These are phyloP conservation scores for Musca vetustissima DNA, from an alignment of 1,140 invertebrate genomes.

Conservation along the genomic window DNA sequence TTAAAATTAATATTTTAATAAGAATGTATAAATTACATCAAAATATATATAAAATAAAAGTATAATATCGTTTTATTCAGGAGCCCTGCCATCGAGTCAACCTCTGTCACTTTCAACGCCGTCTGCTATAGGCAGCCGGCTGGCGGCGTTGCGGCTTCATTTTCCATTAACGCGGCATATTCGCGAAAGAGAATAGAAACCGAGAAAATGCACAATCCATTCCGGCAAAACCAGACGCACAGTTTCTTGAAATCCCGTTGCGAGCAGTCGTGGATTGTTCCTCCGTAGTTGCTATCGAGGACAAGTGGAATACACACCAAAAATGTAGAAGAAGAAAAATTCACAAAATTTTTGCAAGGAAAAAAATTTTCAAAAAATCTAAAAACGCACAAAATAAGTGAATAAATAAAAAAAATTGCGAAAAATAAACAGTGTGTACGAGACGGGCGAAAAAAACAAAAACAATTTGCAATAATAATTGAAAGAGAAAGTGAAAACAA, in stretches of 20 bases:
- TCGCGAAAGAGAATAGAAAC: conserved; percentile 8
- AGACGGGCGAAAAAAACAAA: conserved; percentile 23
- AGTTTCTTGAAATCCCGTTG: conserved; percentile 28
- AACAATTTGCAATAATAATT: conserved; percentile 24
- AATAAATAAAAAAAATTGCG: conserved; percentile 11
- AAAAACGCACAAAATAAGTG: conserved; percentile 19
- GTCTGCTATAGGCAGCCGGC: too few species aligned
- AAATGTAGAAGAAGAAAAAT: conserved; percentile 11
- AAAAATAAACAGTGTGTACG: too few species aligned
- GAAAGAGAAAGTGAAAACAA: conserved; percentile 18
- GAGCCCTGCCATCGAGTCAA: too few species aligned
- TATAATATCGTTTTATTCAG: too few species aligned
- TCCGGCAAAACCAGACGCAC: conserved; percentile 11
- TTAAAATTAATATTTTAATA: too few species aligned
- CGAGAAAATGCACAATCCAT: conserved; percentile 1
- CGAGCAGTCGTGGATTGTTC: conserved; percentile 8
- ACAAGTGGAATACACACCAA: background rate
- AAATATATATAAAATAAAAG: too few species aligned
- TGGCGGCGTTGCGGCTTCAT: too few species aligned
- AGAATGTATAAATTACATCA: too few species aligned
- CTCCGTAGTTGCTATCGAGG: background rate
- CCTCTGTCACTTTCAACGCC: too few species aligned
- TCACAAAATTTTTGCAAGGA: background rate
- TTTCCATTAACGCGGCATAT: too few species aligned
- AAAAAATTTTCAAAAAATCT: conserved; percentile 25